Conservation (phyloP, 1,140 invertebrate species). For the Bombus confusus region DNA sequence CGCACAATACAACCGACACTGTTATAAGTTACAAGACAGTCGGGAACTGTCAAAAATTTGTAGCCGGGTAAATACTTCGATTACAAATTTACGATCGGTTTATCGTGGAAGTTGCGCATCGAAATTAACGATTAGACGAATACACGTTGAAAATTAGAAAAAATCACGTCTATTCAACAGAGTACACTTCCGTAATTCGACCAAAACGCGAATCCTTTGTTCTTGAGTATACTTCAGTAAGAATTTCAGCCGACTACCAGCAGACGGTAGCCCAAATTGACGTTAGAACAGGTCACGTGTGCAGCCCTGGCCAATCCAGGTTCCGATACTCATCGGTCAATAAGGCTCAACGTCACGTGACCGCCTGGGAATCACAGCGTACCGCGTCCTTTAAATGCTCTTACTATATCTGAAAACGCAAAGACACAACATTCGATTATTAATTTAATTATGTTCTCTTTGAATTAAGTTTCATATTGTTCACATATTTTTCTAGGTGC, state of each 20-base stretch:
- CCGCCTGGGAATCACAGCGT: not conserved
- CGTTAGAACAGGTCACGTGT: constrained; percentile 62
- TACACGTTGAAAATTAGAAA: not conserved
- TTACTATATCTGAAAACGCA: constrained; percentile 37
- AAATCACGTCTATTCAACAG: not conserved
- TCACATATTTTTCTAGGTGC: too few relatives aligned
- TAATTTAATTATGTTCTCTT: not conserved
- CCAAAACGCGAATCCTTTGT: constrained; percentile 62
- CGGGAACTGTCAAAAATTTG: constrained; percentile 30
- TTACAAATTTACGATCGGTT: not conserved
- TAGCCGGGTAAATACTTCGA: constrained; percentile 12
- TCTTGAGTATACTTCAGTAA: constrained; percentile 43
- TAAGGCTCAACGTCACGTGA: constrained; percentile 65
- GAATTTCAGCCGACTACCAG: constrained; percentile 49
- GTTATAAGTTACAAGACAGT: not conserved
- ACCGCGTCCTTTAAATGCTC: constrained; percentile 56
- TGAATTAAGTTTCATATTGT: not conserved
- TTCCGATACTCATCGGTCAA: constrained; percentile 55
- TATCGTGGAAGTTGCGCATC: not conserved
- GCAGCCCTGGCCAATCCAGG: constrained; percentile 51
- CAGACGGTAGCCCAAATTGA: constrained; percentile 64
- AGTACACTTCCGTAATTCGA: not conserved
- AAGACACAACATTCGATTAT: not conserved
- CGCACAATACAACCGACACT: not conserved
- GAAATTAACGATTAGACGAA: too few relatives aligned